Evolutionary conservation across 1,140 invertebrate genomes (phyloP).

Genomic region (Orchesella cincta): DNA sequence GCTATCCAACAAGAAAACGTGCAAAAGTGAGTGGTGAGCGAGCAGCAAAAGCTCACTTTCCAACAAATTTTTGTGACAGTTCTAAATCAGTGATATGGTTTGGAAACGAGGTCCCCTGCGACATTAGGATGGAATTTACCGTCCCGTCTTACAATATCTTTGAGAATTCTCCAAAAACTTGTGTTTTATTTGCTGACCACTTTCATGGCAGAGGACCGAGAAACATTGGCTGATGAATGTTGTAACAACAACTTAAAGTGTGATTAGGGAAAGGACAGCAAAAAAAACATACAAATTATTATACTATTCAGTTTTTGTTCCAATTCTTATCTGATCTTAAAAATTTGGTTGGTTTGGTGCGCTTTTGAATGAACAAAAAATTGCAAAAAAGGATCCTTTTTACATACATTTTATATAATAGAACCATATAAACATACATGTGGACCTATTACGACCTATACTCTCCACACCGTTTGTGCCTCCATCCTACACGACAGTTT

Average conservation of each 20-base stretch:
- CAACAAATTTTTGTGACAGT: background rate
- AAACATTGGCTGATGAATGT: conserved; percentile 19
- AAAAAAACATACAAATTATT: too few species aligned
- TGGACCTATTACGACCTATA: background rate
- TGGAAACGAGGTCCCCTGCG: background rate
- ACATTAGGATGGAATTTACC: conserved; percentile 22
- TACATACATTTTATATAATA: background rate
- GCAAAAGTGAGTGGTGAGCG: background rate
- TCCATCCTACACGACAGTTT: background rate
- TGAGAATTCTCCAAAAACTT: background rate
- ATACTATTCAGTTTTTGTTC: too few species aligned
- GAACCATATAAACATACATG: background rate
- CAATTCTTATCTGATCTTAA: too few species aligned
- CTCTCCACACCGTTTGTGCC: background rate
- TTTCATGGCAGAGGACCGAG: conserved; percentile 20
- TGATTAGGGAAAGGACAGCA: too few species aligned
- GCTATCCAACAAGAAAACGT: conserved; percentile 13
- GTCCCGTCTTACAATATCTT: background rate
- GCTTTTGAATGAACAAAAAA: background rate
- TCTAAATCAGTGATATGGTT: background rate
- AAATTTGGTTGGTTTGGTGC: background rate
- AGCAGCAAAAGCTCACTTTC: background rate
- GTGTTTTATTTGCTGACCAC: background rate
- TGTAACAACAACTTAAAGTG: too few species aligned
- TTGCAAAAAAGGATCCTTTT: background rate